phyloP scores from a whole-genome alignment of 2,113 vertebrate species.

The pig (Sus scrofa) region T2T-Sscrofa CM000812.6:142814501-142815000 shows the following conservation, averaged over 20 bases:
- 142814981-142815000: background rate
- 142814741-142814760: conserved; percentile 11
- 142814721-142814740: conserved; percentile 9
- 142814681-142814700: background rate
- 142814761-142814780: conserved; percentile 7
- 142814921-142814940: background rate
- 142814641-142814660: conserved; percentile 5
- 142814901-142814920: background rate
- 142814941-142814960: background rate
- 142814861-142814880: background rate
- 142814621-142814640: background rate
- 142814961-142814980: background rate
- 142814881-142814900: background rate
- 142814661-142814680: background rate
- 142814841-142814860: background rate
- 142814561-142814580: background rate
- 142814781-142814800: background rate
- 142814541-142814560: background rate
- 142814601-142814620: background rate
- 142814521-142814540: background rate
- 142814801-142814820: background rate
- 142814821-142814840: background rate
- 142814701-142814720: conserved; percentile 26
- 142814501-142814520: background rate
- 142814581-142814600: background rate